Evolutionary conservation across 92 coral and sea anemone genomes (phyloP), one percentile per base, ranked within the genome.

Genomic region (Heteractis magnifica): DNA sequence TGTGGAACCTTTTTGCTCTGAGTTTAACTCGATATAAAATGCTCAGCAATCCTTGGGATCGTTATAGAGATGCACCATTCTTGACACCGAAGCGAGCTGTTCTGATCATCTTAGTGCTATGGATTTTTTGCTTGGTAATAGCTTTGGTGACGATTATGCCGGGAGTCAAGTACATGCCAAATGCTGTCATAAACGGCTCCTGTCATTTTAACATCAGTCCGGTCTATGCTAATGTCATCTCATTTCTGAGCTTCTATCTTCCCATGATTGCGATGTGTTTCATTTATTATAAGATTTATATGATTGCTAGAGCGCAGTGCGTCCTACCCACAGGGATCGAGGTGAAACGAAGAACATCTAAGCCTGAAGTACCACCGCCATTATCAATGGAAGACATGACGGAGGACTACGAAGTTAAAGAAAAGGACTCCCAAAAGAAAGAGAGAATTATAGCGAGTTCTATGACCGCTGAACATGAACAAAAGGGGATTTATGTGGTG

Each of bases 1-100:
- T 92, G 68, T 82, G 91, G 65, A 87, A 84, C 60, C 76, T 92
- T 4, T 79, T 89, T 20, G 87, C 83, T 18, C 71, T 92, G 52
- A 92, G 88, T 51, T 73, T 90, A 49, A 85, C 90, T 77, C 89
- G 95, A 16, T 92, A 90, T 68, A 71, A 89, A 18, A 86, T 92
- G 20, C 85, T 90, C 5, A 86, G 85, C 60, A 85, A 84, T 77
- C 93, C 94, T 0, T 86, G 91, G 74, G 92, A 88, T 78, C 90
- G 85, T 11, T 90, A 83, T 60, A 87, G 84, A 8, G 72, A 75
- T n/a, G 81, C 90, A n/a, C 94, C 92, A 19, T 83, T 92, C 82
- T 85, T 92, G 87, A 89, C 95, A 18, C 86, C 82, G 51, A 86
- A 82, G 26, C 91, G 95, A 55, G 89, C 92, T 2, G 51, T 86